These are phyloP conservation scores for Parambassis ranga DNA, from an alignment of 2,797 vertebrate species.

Conservation along the genomic window DNA sequence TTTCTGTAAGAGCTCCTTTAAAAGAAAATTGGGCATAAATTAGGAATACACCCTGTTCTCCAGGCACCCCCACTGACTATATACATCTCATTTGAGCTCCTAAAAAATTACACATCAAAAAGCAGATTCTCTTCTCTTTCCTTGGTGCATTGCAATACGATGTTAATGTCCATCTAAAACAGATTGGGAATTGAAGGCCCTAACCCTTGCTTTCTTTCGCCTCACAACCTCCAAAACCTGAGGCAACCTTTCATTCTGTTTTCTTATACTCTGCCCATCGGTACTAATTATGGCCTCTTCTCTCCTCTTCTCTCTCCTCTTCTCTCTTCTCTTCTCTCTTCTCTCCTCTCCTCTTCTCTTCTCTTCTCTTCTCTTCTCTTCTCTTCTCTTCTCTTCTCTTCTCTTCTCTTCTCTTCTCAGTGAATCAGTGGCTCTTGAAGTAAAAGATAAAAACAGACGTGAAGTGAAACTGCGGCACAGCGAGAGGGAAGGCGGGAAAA, in stretches of 20 bases:
- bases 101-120: too few relatives aligned
- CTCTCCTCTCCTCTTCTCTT: neutral
- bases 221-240: conserved; percentile 13
- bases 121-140: too few relatives aligned
- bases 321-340: neutral
- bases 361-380: neutral
- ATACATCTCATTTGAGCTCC: too few relatives aligned
- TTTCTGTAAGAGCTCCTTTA: too few relatives aligned
- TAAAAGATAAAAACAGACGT: conserved; percentile 61
- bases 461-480: neutral
- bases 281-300: conserved; percentile 36
- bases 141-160: neutral
- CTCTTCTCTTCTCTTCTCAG: conserved; percentile 57
- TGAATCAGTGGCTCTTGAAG: conserved; percentile 96
- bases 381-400: neutral
- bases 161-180: neutral
- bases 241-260: conserved; percentile 18
- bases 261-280: conserved; percentile 3
- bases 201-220: neutral
- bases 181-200: too few relatives aligned
- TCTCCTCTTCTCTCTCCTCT: neutral
- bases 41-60: too few relatives aligned
- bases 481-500: conserved; percentile 3
- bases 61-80: too few relatives aligned
- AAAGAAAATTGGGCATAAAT: too few relatives aligned